Evolutionary conservation across 1,140 invertebrate genomes (phyloP).

Genomic region (Leguminivora glycinivorella): DNA sequence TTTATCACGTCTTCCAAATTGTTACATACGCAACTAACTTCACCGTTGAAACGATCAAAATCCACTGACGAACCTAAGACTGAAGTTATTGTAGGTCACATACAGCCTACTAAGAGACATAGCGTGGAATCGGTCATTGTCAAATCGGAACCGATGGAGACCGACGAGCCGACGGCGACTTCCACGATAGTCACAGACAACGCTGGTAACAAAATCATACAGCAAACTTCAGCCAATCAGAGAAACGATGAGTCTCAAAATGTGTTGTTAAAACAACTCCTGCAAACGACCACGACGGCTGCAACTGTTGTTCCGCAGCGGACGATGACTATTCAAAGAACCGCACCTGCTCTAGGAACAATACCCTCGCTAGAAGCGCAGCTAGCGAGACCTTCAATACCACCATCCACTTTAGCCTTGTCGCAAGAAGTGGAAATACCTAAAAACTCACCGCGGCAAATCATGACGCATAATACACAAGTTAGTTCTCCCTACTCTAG

Average conservation of each 20-base stretch:
- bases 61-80: constrained; percentile 78
- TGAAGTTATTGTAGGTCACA: constrained; percentile 73
- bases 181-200: constrained; percentile 40
- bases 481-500: constrained; percentile 66
- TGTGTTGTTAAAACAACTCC: constrained; percentile 92
- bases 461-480: constrained; percentile 49
- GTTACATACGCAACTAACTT: constrained; percentile 80
- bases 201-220: constrained; percentile 47
- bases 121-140: constrained; percentile 77
- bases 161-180: constrained; percentile 58
- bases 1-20: constrained; percentile 75
- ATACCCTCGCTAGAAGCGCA: constrained; percentile 87
- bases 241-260: constrained; percentile 91
- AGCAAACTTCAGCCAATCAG: constrained; percentile 53
- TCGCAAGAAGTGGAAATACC: constrained; percentile 79
- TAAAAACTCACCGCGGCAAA: constrained; percentile 75
- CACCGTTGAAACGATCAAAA: constrained; percentile 77
- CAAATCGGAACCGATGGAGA: constrained; percentile 77
- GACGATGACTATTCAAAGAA: constrained; percentile 76
- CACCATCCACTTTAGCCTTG: constrained; percentile 77
- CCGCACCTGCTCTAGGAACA: constrained; percentile 82
- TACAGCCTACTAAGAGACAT: constrained; percentile 72
- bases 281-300: constrained; percentile 88
- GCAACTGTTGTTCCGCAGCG: constrained; percentile 74
- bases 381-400: constrained; percentile 84